Percentiles rank a stretch among this genome's conserved stretches.
These are phyloP conservation scores for Oreonectes daqikongensis DNA, from an alignment of 2,797 vertebrate genomes.

Conservation along the genomic window DNA sequence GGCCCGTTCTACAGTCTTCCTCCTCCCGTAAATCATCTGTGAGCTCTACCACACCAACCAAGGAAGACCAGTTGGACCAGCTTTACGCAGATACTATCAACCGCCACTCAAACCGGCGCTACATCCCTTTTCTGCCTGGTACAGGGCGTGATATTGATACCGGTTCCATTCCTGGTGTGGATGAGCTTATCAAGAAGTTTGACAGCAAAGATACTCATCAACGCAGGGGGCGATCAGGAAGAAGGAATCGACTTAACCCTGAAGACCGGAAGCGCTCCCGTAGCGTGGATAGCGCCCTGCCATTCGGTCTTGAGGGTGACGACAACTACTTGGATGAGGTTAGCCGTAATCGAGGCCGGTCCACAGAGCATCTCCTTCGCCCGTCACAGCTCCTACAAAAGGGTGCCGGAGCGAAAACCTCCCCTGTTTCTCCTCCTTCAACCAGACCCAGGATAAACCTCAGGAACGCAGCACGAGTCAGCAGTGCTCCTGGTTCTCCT, in stretches of 20 bases:
- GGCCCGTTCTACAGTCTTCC: constrained; percentile 77
- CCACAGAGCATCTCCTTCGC: constrained; percentile 83
- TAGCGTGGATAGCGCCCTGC: constrained; percentile 88
- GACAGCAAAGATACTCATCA: constrained; percentile 81
- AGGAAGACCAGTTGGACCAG: constrained; percentile 87
- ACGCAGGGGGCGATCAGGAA: constrained; percentile 85
- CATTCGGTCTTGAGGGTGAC: constrained; percentile 72
- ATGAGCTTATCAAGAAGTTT: constrained; percentile 94
- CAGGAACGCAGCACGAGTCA: constrained; percentile 52
- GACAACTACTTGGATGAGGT: constrained; percentile 73
- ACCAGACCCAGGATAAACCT: constrained; percentile 65
- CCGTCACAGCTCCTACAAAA: constrained; percentile 84
- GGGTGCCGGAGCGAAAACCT: constrained; percentile 58
- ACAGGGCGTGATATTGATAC: constrained; percentile 96
- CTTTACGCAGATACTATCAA: constrained; percentile 91
- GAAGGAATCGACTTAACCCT: constrained; percentile 84
- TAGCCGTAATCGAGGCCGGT: constrained; percentile 77
- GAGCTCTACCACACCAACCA: constrained; percentile 81
- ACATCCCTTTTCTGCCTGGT: constrained; percentile 92
- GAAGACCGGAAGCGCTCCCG: constrained; percentile 92
- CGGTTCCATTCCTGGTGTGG: constrained; percentile 86
- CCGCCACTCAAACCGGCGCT: constrained; percentile 92
- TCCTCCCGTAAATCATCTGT: constrained; percentile 84
- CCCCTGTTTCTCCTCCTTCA: constrained; percentile 55
- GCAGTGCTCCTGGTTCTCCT: constrained; percentile 72